Percentiles rank a stretch among this genome's conserved stretches.
Conservation (phyloP, 1,140 invertebrate species). For the Bilobella aurantiaca region DNA sequence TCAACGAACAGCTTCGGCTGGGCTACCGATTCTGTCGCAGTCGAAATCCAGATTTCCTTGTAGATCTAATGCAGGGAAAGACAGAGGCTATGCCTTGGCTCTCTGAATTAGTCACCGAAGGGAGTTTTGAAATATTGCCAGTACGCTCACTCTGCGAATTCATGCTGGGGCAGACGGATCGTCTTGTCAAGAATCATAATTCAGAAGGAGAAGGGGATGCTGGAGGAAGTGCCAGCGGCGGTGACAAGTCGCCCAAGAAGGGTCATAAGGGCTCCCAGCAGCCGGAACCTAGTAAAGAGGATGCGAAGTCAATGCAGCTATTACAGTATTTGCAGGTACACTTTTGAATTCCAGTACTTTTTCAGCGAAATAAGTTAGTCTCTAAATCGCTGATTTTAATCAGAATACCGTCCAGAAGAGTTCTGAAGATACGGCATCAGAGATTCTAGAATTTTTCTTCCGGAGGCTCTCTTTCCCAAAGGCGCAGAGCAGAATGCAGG, state of each 20-base stretch:
- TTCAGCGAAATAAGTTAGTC: too few species aligned
- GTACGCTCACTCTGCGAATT: conserved; percentile 95
- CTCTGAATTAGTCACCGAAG: conserved; percentile 64
- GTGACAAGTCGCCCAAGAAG: conserved; percentile 16
- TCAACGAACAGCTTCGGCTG: conserved; percentile 67
- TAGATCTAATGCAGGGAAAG: conserved; percentile 83
- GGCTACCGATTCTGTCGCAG: conserved; percentile 84
- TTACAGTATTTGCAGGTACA: conserved; percentile 21
- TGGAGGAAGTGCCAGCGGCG: background rate
- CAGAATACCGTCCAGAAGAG: conserved; percentile 21
- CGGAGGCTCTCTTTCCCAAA: conserved; percentile 72
- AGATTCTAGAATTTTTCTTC: conserved; percentile 87
- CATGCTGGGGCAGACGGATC: conserved; percentile 56
- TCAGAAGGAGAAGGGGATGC: background rate
- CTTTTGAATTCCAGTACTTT: background rate
- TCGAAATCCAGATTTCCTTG: conserved; percentile 78
- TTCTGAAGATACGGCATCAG: conserved; percentile 45
- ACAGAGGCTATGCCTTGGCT: conserved; percentile 93
- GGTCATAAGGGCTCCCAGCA: conserved; percentile 20
- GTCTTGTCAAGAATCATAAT: conserved; percentile 19
- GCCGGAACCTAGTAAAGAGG: conserved; percentile 17
- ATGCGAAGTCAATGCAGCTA: conserved; percentile 24
- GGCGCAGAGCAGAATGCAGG: conserved; percentile 60
- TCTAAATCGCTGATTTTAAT: conserved; percentile 10
- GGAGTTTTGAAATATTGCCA: conserved; percentile 48